These are phyloP conservation scores for Triplophysa siluroides DNA, from an alignment of 2,113 vertebrate species.

Conservation along the genomic window DNA sequence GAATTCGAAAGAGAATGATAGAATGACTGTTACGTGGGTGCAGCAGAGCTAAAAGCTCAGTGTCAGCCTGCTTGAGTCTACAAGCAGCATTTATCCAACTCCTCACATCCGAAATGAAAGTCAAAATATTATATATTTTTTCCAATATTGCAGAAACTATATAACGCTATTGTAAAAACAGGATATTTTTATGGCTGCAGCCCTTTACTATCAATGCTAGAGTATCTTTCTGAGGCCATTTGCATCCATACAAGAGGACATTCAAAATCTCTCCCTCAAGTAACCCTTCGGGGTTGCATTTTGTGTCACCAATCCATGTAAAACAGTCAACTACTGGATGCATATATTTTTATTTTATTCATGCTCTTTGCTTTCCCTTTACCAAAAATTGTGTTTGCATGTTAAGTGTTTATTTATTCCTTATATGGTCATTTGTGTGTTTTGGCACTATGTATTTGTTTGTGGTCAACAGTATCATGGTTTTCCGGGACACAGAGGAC, in stretches of 20 bases:
- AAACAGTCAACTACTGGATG: neutral
- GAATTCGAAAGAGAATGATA: neutral
- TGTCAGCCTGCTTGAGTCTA: neutral
- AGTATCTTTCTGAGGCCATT: neutral
- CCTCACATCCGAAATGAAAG: neutral
- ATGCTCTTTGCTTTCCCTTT: neutral
- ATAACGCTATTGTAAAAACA: too few species aligned
- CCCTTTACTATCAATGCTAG: neutral
- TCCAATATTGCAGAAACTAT: neutral
- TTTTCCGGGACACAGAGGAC: conserved; percentile 22
- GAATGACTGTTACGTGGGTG: neutral
- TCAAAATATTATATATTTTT: neutral
- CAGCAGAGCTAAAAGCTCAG: neutral
- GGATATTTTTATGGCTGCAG: neutral
- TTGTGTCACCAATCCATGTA: neutral
- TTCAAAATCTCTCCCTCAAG: neutral
- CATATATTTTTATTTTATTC: neutral
- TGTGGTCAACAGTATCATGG: conserved; percentile 9
- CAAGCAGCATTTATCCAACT: neutral
- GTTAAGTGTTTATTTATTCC: conserved; percentile 11
- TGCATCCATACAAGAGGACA: neutral
- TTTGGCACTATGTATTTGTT: conserved; percentile 22
- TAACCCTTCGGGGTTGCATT: neutral
- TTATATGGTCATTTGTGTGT: conserved; percentile 18
- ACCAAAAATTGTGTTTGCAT: neutral